Conservation (phyloP, 2,888 invertebrate species). For the Megalurothrips usitatus region DNA sequence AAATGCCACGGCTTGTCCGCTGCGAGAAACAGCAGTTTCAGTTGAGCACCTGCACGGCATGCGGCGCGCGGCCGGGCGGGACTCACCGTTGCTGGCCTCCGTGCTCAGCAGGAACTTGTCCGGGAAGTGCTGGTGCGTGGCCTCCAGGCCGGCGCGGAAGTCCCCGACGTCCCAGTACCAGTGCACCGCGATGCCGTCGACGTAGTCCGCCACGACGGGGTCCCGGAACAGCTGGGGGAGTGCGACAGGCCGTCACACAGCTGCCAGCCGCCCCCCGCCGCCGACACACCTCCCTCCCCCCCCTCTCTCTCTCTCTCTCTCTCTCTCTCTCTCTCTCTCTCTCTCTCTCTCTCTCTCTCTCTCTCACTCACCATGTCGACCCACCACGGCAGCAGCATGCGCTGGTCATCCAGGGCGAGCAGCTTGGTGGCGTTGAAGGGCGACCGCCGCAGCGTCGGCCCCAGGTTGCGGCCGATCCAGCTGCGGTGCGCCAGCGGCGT, state of each 20-base stretch:
- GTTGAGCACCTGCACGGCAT: neutral
- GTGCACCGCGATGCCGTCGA: constrained; percentile 75
- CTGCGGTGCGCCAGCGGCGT: constrained; percentile 55
- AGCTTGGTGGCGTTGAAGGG: constrained; percentile 60
- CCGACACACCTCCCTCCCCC: no score
- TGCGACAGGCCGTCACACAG: no score
- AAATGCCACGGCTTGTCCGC: constrained; percentile 55
- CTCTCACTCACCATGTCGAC: constrained; percentile 58
- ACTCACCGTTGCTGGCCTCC: constrained; percentile 69
- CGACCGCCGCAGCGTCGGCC: constrained; percentile 62
- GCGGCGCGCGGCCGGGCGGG: no score
- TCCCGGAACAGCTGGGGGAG: constrained; percentile 42
- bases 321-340: no score
- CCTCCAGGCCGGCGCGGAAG: constrained; percentile 54
- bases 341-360: no score
- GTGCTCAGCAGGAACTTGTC: constrained; percentile 71
- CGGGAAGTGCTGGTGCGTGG: constrained; percentile 57
- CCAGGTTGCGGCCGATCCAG: constrained; percentile 68
- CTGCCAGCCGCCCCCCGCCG: no score
- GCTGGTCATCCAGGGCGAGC: constrained; percentile 72
- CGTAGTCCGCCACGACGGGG: constrained; percentile 53
- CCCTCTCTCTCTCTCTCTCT: no score
- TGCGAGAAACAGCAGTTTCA: constrained; percentile 37
- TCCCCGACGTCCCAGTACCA: constrained; percentile 70
- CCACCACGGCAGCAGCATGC: constrained; percentile 61